These are phyloP conservation scores for Margaritifera margaritifera DNA, from an alignment of 2,888 invertebrate genomes.

Conservation along the genomic window DNA sequence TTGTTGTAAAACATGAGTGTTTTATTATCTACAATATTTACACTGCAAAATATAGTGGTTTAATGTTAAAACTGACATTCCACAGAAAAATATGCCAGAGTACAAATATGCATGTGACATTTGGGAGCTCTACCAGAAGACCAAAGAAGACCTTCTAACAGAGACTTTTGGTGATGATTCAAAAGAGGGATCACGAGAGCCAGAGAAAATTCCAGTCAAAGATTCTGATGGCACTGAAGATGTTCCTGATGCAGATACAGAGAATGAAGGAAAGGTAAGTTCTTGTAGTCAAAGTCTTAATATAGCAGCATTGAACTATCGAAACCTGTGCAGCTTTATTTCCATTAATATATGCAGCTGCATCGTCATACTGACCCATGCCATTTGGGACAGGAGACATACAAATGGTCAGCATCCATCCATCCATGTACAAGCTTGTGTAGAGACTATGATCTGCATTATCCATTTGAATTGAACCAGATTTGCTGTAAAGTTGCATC, in stretches of 20 bases:
- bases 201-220: constrained; percentile 15
- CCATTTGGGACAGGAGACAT: no score
- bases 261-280: constrained; percentile 24
- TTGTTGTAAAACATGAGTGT: no score
- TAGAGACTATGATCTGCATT: no score
- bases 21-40: no score
- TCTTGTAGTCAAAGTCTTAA: not conserved
- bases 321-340: no score
- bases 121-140: constrained; percentile 86
- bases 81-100: constrained; percentile 84
- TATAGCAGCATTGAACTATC: not conserved
- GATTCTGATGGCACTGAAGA: constrained; percentile 24
- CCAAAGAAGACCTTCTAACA: constrained; percentile 76
- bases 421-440: no score
- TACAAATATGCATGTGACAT: constrained; percentile 91
- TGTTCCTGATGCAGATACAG: constrained; percentile 68
- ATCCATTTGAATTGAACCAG: no score
- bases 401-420: no score
- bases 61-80: not conserved
- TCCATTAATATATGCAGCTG: no score
- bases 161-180: constrained; percentile 62
- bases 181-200: constrained; percentile 21
- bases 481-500: no score
- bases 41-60: no score
- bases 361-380: no score